Base-by-base conservation (phyloP, 2,113 vertebrate species). In the Tragelaphus imberbis region DNA sequence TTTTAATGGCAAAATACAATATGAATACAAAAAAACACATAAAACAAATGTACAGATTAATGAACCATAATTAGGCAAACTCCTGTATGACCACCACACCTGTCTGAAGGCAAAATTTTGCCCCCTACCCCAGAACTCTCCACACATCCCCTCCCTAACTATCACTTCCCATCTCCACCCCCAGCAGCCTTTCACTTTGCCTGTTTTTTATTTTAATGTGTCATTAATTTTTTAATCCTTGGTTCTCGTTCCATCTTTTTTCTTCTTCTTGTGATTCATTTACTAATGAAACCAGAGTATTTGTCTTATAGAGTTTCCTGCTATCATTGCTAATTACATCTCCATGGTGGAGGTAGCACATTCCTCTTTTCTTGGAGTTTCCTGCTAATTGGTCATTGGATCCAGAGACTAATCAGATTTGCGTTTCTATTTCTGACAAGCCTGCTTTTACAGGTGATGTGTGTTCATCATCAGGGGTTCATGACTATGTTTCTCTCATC, bases 321-420 rank as follows among this genome's bases (percentile, higher is more conserved):
- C 8, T 17, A 23, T 77, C 33, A 21, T 30, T 36, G 61, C 85
- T 94, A 81, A 88, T 40, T 53, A 25, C 28, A 65, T 13, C 33
- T 51, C 49, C 44, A 13, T 13, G 11, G 47, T 25, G 11, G 25
- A 75, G 85, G 53, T 11, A 63, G 36, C 9, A 2, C 2, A 5
- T 28, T 40, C 56, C 36, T 71, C 58, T 51, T 51, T 27, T 12
- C 30, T 51, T 56, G 25, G 44, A 77, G 77, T 77, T 59, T 85
- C 23, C 61, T 82, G n/a, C 61, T 86, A 81, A 51, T 44, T 91
- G 87, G 56, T 61, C 59, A 12, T 36, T 91, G 63, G 44, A 56
- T 40, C 65, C 79, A 91, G 56, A 88, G 86, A 33, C 12, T 75
- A n/a, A 55, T 96, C 59, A 87, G 49, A 77, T 89, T 51, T 84